Evolutionary conservation across 2,797 vertebrate species (phyloP), one percentile per base, ranked within the genome.

Genomic region (Macroramphosus scolopax): DNA sequence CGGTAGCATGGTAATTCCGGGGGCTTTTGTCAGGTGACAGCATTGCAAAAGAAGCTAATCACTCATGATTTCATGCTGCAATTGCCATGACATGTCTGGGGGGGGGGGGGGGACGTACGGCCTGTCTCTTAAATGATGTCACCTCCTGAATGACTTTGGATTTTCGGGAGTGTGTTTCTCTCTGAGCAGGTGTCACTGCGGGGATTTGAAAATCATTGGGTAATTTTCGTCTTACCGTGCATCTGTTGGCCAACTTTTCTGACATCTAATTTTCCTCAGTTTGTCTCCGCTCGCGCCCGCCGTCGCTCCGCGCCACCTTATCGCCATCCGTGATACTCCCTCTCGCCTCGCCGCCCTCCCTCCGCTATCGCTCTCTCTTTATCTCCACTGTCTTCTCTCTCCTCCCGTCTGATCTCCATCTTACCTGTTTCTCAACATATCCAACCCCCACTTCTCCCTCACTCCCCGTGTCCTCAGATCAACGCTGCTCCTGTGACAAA

Each of bases 221-320:
- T 63, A 35, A 63, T 74, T 77, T 60, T n/a, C 2, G 17, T 46
- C 48, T 49, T 4, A 8, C 67, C 18, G 25, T 46, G 72, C 63
- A 35, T 68, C 56, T 67, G 52, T n/a, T n/a, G n/a, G n/a, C n/a
- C n/a, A n/a, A n/a, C 16, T 17, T 63, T 58, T 66, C 49, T 73
- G 73, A 77, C 76, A 68, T 64, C 56, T 62, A 63, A 79, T 85
- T 79, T 75, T 67, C 66, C 31, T 51, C 64, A 60, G 58, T 61
- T 72, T 51, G 65, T 72, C 80, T 81, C 56, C 25, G 29, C 51
- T 71, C 48, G n/a, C n/a, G n/a, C n/a, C n/a, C n/a, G n/a, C n/a
- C n/a, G n/a, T n/a, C n/a, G n/a, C n/a, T n/a, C n/a, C n/a, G n/a
- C n/a, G n/a, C n/a, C n/a, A n/a, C n/a, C n/a, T n/a, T 22, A 22